These are phyloP conservation scores for Actinostola sp. DNA, from an alignment of 92 coral and sea anemone genomes.

Conservation along the genomic window DNA sequence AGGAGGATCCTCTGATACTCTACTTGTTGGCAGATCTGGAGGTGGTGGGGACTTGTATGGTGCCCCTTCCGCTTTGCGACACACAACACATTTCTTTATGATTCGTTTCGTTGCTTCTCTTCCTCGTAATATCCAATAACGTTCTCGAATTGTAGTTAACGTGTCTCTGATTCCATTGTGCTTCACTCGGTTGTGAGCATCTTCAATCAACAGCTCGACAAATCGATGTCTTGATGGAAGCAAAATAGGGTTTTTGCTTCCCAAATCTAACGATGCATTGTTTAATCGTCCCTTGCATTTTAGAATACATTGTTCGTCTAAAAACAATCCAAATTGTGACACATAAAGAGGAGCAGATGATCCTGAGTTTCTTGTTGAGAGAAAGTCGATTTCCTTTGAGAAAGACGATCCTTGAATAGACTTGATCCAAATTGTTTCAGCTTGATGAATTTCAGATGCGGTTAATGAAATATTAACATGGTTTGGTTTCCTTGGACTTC, in stretches of 20 bases:
- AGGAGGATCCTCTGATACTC: constrained; percentile 43
- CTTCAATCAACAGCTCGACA: constrained; percentile 38
- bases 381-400: constrained; percentile 49
- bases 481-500: too few relatives aligned
- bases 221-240: constrained; percentile 55
- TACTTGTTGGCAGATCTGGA: constrained; percentile 37
- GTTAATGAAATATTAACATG: too few relatives aligned
- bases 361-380: constrained; percentile 24
- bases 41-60: constrained; percentile 32
- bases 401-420: constrained; percentile 56
- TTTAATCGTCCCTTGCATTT: constrained; percentile 53
- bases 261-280: constrained; percentile 50
- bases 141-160: constrained; percentile 55
- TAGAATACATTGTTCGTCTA: constrained; percentile 37
- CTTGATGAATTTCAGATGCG: constrained; percentile 47
- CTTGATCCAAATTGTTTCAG: constrained; percentile 62
- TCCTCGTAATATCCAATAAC: constrained; percentile 65
- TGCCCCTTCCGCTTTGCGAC: constrained; percentile 44
- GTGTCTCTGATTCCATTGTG: constrained; percentile 66
- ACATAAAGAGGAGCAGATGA: constrained; percentile 42
- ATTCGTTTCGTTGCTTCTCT: constrained; percentile 53
- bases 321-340: constrained; percentile 51
- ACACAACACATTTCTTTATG: constrained; percentile 48
- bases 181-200: constrained; percentile 49
- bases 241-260: constrained; percentile 47